Conservation (phyloP, 2,113 vertebrate genomes). For the Limanda limanda region DNA sequence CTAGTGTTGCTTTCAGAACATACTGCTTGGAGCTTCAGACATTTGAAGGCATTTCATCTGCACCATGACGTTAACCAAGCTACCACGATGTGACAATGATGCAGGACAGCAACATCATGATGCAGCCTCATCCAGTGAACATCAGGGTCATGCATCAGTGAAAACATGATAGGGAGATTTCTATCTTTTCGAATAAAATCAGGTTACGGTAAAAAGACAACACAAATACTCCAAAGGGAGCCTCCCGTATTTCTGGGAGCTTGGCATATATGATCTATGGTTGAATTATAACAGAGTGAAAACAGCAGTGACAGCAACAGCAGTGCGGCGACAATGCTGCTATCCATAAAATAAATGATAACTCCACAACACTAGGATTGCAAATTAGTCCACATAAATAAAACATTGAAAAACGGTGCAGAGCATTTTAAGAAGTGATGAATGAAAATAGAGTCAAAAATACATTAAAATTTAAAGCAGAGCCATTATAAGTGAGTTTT, state of each 20-base stretch:
- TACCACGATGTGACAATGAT: no score
- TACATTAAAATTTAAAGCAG: conserved; percentile 24
- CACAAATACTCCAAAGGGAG: background rate
- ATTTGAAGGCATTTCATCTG: no score
- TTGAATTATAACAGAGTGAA: background rate
- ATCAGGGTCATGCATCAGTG: background rate
- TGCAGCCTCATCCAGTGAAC: no score
- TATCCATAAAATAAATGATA: conserved; percentile 1
- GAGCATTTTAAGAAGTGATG: background rate
- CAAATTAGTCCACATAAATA: conserved; percentile 28
- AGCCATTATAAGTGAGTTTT: conserved; percentile 28
- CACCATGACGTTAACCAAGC: no score
- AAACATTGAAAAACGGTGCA: conserved; percentile 1
- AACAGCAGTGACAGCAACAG: background rate
- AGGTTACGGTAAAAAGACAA: background rate
- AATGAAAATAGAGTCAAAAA: conserved; percentile 7
- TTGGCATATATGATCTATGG: background rate
- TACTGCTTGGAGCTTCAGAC: no score
- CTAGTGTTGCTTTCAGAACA: no score
- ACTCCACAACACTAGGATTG: background rate
- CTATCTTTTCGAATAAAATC: background rate
- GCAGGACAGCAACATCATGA: background rate
- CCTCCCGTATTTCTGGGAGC: background rate
- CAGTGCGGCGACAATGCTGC: background rate
- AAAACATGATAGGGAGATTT: background rate